phyloP scores from a whole-genome alignment of 2,888 invertebrate genomes.

The Eupithecia subfuscata region DNA sequence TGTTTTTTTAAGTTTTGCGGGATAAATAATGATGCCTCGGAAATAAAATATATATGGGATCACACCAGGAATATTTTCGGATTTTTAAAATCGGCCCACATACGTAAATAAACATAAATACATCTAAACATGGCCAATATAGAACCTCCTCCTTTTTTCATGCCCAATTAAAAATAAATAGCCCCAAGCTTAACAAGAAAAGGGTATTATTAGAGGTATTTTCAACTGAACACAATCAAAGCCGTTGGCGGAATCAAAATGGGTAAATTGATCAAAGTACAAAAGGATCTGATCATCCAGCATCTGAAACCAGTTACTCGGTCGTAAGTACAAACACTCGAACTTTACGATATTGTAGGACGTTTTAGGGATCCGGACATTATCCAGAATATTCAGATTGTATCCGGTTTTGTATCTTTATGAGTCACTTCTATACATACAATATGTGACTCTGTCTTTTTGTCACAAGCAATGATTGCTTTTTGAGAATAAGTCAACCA shows the following conservation, averaged over 20 bases:
- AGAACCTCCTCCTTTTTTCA: neutral
- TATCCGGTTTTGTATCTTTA: conserved; percentile 29
- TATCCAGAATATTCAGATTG: conserved; percentile 39
- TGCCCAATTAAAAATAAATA: neutral
- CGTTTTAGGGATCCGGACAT: conserved; percentile 39
- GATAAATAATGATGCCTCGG: too few relatives aligned
- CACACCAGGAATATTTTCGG: too few relatives aligned
- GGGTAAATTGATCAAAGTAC: neutral
- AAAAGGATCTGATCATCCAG: conserved; percentile 23
- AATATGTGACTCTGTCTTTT: neutral
- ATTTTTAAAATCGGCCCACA: too few relatives aligned
- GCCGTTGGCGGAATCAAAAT: neutral
- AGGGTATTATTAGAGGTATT: neutral
- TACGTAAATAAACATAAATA: too few relatives aligned
- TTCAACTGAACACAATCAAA: neutral
- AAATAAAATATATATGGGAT: too few relatives aligned
- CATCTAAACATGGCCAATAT: neutral
- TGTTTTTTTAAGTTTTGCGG: too few relatives aligned
- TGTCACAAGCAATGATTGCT: neutral
- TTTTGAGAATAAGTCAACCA: neutral
- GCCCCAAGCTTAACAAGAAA: neutral
- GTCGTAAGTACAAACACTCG: conserved; percentile 40
- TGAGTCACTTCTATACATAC: neutral
- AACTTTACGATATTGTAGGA: conserved; percentile 45
- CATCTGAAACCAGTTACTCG: conserved; percentile 34